Evolutionary conservation across 2,797 vertebrate genomes (phyloP).

Genomic region (Ispidina lecontei): DNA sequence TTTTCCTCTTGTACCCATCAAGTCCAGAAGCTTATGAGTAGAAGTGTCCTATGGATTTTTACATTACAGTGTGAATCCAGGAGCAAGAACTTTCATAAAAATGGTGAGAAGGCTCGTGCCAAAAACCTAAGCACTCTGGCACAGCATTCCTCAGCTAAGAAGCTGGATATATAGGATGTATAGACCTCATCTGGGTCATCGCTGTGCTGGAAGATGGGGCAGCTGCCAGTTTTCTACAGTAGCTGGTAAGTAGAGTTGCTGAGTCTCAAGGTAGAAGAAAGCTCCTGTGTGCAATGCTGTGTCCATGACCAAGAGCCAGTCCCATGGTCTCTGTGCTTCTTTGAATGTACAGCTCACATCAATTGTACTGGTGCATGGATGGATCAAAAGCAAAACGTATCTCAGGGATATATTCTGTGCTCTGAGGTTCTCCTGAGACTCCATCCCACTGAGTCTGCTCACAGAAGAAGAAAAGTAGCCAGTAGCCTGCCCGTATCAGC

Average conservation of each 20-base stretch:
- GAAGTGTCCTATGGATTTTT: background rate
- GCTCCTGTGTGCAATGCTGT: background rate
- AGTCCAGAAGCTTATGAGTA: background rate
- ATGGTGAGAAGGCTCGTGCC: background rate
- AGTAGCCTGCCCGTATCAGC: rapidly evolving
- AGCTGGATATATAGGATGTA: background rate
- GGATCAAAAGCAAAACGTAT: background rate
- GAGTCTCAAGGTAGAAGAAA: background rate
- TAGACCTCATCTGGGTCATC: background rate
- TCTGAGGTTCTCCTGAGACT: background rate
- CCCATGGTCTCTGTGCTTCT: background rate
- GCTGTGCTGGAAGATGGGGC: background rate
- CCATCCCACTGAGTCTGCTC: background rate
- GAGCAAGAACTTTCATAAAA: constrained; percentile 1
- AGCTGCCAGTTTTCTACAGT: background rate
- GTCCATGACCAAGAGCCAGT: background rate
- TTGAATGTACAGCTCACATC: background rate
- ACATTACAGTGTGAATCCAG: background rate
- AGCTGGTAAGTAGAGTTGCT: background rate
- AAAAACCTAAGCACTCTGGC: background rate
- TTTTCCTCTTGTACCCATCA: background rate
- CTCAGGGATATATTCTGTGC: background rate
- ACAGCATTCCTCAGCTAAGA: background rate
- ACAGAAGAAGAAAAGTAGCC: background rate
- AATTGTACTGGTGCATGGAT: background rate